Conservation (phyloP, 2,113 vertebrate genomes). For the Vanacampus margaritifer region DNA sequence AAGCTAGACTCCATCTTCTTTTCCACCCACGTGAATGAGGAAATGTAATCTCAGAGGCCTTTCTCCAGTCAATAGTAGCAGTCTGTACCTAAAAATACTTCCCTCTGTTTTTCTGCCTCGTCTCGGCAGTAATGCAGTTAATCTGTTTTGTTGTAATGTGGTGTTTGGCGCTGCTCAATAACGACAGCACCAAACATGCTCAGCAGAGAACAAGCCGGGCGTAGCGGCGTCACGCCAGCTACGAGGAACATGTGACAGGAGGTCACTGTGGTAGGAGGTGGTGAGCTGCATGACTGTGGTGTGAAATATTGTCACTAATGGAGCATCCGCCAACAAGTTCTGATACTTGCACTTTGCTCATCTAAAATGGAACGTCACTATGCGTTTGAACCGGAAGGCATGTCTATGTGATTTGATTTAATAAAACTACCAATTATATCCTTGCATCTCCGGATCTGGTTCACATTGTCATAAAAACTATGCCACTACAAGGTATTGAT, state of each 20-base stretch:
- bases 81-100: conserved; percentile 68
- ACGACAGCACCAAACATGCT: conserved; percentile 13
- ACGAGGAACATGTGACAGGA: conserved; percentile 59
- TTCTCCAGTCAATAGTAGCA: conserved; percentile 62
- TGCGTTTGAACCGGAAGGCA: conserved; percentile 2
- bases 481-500: not conserved
- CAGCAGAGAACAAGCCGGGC: conserved; percentile 22
- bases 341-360: conserved; percentile 36
- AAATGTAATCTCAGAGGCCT: conserved; percentile 44
- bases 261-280: conserved; percentile 61
- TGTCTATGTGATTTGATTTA: not conserved
- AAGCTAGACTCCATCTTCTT: conserved; percentile 49
- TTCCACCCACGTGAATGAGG: conserved; percentile 59
- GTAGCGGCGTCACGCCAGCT: conserved; percentile 46
- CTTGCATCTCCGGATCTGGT: conserved; percentile 3
- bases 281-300: conserved; percentile 67
- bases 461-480: not conserved
- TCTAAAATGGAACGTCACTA: conserved; percentile 1
- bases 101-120: conserved; percentile 34
- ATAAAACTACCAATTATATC: conserved; percentile 5
- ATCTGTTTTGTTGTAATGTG: conserved; percentile 23
- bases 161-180: conserved; percentile 12
- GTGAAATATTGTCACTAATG: conserved; percentile 62
- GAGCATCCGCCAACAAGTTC: conserved; percentile 47
- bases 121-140: conserved; percentile 48